Base-by-base conservation (phyloP, 2,113 vertebrate species). In the Litocranius walleri region DNA sequence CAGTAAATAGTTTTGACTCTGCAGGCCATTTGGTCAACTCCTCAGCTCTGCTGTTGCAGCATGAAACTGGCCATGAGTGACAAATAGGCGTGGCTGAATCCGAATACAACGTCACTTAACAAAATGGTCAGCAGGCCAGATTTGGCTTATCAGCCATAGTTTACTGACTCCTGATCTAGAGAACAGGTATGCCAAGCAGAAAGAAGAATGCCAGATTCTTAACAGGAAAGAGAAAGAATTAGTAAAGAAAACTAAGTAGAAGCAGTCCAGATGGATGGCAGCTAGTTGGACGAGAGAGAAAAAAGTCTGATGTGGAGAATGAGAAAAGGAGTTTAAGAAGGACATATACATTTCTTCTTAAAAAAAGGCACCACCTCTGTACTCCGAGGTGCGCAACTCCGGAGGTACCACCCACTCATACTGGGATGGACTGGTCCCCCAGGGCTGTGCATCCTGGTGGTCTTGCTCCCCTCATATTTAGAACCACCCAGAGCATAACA, bases 51-150 rank as follows among this genome's bases (percentile, higher is more conserved):
- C 77, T 30, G 16, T 10, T 67, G 45, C 7, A 30, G 78, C 25
- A 8, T n/a, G 15, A 92, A 82, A 43, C 16, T 50, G 52, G 33
- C n/a, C 45, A 21, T 3, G 5, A 0, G 0, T 1, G 21, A 43
- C 52, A 7, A 21, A 29, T 1, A 43, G 21, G 54, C 3, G 0
- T 7, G 74, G 56, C 30, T 27, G 21, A 50, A 16, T 48, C 56
- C 3, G 30, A 61, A 7, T 27, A 48, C 25, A 59, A 50, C 10
- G 40, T 40, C n/a, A 17, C 43, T 36, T n/a, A 50, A 45, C 1
- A 12, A 36, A 61, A n/a, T 7, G 16, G 19, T 40, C 21, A 3
- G 40, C 30, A 50, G 30, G 30, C 54, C 36, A n/a, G 29, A 78
- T 78, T 7, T 59, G 40, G 71, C 29, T 80, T 54, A 40, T 15